Conservation (phyloP, 2,797 vertebrate genomes). For the Allobates femoralis region DNA sequence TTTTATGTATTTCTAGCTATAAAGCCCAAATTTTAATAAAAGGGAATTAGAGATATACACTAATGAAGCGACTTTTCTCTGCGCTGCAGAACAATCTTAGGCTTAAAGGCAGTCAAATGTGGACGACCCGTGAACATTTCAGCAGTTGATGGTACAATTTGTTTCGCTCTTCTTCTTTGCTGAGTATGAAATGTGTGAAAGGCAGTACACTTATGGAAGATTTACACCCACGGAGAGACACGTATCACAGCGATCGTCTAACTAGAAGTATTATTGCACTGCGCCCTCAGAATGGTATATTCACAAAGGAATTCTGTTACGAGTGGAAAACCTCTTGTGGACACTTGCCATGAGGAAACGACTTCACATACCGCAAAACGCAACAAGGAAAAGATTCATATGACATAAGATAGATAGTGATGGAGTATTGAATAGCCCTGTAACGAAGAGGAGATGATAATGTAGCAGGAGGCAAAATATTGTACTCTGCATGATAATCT, state of each 20-base stretch:
- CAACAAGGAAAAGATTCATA: neutral
- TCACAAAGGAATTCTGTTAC: constrained; percentile 18
- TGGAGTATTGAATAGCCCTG: neutral
- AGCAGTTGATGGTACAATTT: constrained; percentile 15
- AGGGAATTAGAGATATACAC: neutral
- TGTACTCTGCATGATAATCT: neutral
- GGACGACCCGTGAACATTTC: neutral
- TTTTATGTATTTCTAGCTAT: too few relatives aligned
- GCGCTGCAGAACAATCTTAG: neutral
- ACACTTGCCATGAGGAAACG: constrained; percentile 22
- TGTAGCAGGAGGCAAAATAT: neutral
- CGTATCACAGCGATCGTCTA: neutral
- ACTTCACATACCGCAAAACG: constrained; percentile 31
- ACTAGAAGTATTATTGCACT: constrained; percentile 45
- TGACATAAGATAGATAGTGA: constrained; percentile 7
- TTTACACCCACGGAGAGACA: constrained; percentile 25
- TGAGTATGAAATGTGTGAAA: constrained; percentile 35
- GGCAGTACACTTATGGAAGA: constrained; percentile 35
- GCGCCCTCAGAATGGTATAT: constrained; percentile 21
- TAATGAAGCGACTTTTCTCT: neutral
- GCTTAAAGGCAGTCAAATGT: neutral
- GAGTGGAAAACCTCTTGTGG: neutral
- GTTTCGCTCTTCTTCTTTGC: neutral
- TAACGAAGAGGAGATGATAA: neutral
- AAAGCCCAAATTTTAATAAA: neutral